Base-by-base conservation (phyloP, 2,113 vertebrate genomes). In the Phalacrocorax carbo region DNA sequence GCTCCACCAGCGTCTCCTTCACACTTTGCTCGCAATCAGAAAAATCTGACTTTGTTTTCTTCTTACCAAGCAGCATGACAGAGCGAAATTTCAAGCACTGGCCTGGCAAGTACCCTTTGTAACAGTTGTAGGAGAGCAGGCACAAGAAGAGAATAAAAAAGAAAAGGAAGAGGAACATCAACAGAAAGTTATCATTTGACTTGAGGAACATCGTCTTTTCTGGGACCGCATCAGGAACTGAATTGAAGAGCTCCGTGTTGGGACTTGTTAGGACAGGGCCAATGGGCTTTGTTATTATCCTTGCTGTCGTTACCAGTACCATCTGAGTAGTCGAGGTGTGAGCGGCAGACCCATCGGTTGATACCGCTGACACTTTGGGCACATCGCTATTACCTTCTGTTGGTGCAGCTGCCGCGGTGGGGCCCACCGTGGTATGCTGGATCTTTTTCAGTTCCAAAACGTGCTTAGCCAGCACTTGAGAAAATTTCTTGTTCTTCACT, bases 91-190 rank as follows among this genome's bases (percentile, higher is more conserved):
- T 98, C 32, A 99, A 97, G 97, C 99, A 99, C 21, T 98, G 99
- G 7, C 97, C 98, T 0, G 99, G 99, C 20, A 99, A 98, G 79
- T 99, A 99, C 93, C 99, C 99, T 98, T 99, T 99, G 97, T 99
- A 99, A 94, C 99, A 99, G 98, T 99, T 99, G 97, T 99, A 99
- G 26, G 92, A 97, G 22, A 99, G 48, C 8, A 99, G 98, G 21
- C 98, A 97, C 90, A 99, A 93, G 95, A 99, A 99, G 48, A 99
- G 98, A 26, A 99, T 58, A 65, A 99, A 99, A 95, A 99, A 99
- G 80, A 99, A 97, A n/a, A 99, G 98, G 73, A 99, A 99, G 92
- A 99, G 99, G 32, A 98, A 98, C 96, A 99, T 98, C 84, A 99
- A 98, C 58, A 99, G 98, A 9, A 97, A 98, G 90, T 98, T 99